Base-by-base conservation (phyloP, 1,140 invertebrate genomes). In the Holcopasites calliopsidis region DNA sequence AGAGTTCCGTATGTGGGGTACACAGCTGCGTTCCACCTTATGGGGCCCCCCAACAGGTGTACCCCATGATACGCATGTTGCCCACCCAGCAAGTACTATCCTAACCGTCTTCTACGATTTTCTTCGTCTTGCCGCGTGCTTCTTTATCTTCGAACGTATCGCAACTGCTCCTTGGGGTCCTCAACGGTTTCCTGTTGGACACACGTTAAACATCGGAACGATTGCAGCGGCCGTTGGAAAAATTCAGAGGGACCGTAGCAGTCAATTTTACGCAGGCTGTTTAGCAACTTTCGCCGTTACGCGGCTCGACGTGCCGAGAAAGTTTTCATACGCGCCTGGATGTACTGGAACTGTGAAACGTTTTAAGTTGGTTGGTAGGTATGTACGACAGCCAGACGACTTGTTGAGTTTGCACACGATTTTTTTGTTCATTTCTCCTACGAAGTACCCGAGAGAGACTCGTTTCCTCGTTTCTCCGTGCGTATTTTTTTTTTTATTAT, bases 41-140 rank as follows among this genome's bases (percentile, higher is more conserved):
- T 70, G 75, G 57, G 74, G 77, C 35, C 85, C 86, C 85, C 87
- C 85, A 80, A 79, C 88, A 88, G 83, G 85, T 88, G 87, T 31
- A 77, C 70, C 77, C 60, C 77, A 33, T 50, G 70, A 42, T 10
- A 80, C 66, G 47, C 64, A 55, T 33, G 44, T 55, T 77, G 73
- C 8, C 18, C 18, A 35, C 33, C 70, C 47, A 21, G 23, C 40
- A 28, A 68, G 81, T 77, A 52, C 26, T 55, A 85, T 85, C 84
- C 86, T 78, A 88, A 89, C 82, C 65, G 58, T 65, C 57, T 66
- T 60, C 18, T 26, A n/a, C 35, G 57, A 77, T 69, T 50, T 57
- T 40, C 35, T 44, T 50, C 26, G 65, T 18, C 76, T 74, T 50
- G 54, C 42, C 62, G 68, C 68, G 71, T 64, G 64, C 28, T 57